Evolutionary conservation across 2,888 invertebrate genomes (phyloP).

Genomic region (Drosophila mulleri): DNA sequence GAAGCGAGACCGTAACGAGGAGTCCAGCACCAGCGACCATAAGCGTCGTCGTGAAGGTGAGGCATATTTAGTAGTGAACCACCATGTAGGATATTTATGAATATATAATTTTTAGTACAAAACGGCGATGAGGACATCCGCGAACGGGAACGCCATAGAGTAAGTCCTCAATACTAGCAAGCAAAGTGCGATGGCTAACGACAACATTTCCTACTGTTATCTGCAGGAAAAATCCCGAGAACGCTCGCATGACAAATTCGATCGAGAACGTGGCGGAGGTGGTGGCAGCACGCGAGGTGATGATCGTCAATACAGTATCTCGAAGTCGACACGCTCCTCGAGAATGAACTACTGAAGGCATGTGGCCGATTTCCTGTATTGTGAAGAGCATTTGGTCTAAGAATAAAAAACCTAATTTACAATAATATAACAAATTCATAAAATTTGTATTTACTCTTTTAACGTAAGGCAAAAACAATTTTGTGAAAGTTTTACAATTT

Average conservation of each 20-base stretch:
- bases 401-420: slow-evolving; percentile 24
- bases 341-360: slow-evolving; percentile 61
- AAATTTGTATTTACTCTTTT: slow-evolving; percentile 38
- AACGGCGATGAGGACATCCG: slow-evolving; percentile 92
- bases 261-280: slow-evolving; percentile 83
- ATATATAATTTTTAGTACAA: slow-evolving; percentile 85
- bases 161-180: slow-evolving; percentile 83
- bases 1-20: slow-evolving; percentile 92
- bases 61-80: slow-evolving; percentile 22
- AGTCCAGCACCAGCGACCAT: slow-evolving; percentile 89
- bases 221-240: slow-evolving; percentile 92
- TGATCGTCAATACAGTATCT: slow-evolving; percentile 93
- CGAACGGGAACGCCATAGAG: slow-evolving; percentile 88
- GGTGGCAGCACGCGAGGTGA: slow-evolving; percentile 63
- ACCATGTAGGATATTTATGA: slow-evolving; percentile 37
- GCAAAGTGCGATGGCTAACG: not conserved
- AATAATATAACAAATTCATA: slow-evolving; percentile 27
- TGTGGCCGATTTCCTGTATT: slow-evolving; percentile 20
- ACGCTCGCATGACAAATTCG: slow-evolving; percentile 91
- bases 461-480: slow-evolving; percentile 33
- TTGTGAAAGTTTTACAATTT: slow-evolving; percentile 55
- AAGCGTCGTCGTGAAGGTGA: slow-evolving; percentile 92
- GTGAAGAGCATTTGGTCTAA: slow-evolving; percentile 60
- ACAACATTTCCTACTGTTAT: not conserved
- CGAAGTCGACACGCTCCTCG: slow-evolving; percentile 83